Base-by-base conservation (phyloP, 2,113 vertebrate species). In the Zingel zingel region DNA sequence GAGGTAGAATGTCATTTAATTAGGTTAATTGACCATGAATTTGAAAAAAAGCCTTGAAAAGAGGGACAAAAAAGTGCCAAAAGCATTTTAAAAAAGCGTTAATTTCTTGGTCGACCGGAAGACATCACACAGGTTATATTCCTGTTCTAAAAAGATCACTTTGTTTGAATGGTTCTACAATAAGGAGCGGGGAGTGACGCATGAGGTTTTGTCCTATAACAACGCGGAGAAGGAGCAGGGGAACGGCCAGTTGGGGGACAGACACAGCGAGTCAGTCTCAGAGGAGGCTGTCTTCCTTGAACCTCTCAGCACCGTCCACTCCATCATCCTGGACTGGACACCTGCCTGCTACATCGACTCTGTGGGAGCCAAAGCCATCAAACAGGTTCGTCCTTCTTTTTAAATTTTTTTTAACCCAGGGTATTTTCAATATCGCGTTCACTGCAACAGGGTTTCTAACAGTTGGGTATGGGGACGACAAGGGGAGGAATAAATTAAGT, bases 321-420 rank as follows among this genome's bases (percentile, higher is more conserved):
- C 95, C 61, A 74, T 99, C 88, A 93, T 99, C 89, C 93, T 99
- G 90, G 98, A 99, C 94, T 98, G 99, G 77, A 95, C 96, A 0
- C 92, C 96, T 0, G 97, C 96, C 86, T 97, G 95, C 93, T 99
- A 99, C 81, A 94, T 99, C 7, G 98, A 99, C 92, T 98, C 98
- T 1, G 98, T 99, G 64, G 98, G 97, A 88, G 97, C 96, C 10
- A 99, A 99, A 94, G 95, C 96, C 79, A 79, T 99, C 76, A 97
- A 97, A 89, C 95, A 96, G 54, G 98, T 94, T 68, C 8, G 5
- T 23, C 23, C 2, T 45, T 66, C 47, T 16, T 15, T 1, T 25
- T n/a, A n/a, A n/a, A n/a, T 3, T 10, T 33, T 33, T 30, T 30
- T 30, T 16, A 33, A 9, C 4, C 0, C 1, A 62, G 18, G 25